Base-by-base conservation (phyloP, 2,113 vertebrate genomes). In the Sapayoa aenigma region DNA sequence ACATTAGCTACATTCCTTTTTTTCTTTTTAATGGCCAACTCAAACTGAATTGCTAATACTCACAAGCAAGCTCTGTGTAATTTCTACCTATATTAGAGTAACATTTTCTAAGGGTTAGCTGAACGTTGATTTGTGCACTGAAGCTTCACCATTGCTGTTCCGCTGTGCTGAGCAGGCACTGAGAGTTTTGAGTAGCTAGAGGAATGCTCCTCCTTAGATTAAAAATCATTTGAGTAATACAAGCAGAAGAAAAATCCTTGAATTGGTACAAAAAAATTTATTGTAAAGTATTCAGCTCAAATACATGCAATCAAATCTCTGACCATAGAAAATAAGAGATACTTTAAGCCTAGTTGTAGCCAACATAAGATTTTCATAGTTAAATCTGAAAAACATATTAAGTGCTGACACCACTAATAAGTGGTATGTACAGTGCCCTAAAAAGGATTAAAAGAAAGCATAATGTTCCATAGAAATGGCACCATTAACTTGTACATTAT, bases 241-340 rank as follows among this genome's bases (percentile, higher is more conserved):
- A 96, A 87, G 56, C 53, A 91, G 60, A 58, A 92, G 28, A 75
- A 93, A 85, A 91, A 13, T 27, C 65, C 59, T 92, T 94, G 55
- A 71, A 28, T 86, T 0, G 12, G 90, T 96, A 96, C n/a, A 94
- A 95, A 96, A 84, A 85, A 76, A 63, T 93, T 94, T 96, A 95
- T 95, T 96, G 66, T 77, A 87, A 87, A 84, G 81, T 49, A 84
- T 93, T 94, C 72, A 85, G 39, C 81, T 91, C 63, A 79, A 94
- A 90, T 96, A 97, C 91, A 96, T 66, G 80, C 63, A 58, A 95
- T 86, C 89, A 89, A 69, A 73, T 88, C 25, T 91, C 67, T 93
- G 93, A 95, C 71, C 46, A 42, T 25, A 71, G 65, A 90, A 96
- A 90, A 75, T 23, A 62, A 92, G 72, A 82, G 23, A 84, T 33